A percentile compares a stretch with the other conserved stretches of the same genome.
Conservation (phyloP, 2,888 invertebrate genomes). For the Dusona sp. region DNA sequence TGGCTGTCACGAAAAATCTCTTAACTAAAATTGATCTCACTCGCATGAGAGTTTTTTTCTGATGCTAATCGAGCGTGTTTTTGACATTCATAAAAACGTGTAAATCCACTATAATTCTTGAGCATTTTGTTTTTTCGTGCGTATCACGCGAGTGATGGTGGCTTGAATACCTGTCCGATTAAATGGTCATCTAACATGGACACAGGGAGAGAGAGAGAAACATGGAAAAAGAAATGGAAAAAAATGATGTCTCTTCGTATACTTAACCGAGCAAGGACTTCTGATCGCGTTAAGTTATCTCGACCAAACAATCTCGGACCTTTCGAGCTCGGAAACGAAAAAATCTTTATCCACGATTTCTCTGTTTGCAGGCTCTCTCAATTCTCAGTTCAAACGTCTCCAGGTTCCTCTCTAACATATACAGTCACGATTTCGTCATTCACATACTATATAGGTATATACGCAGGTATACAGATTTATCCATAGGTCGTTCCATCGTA, state of each 20-base stretch:
- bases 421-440: conserved; percentile 33
- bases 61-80: not conserved
- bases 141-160: not conserved
- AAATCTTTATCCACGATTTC: conserved; percentile 37
- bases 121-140: not conserved
- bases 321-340: conserved; percentile 38
- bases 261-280: not conserved
- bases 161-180: conserved; percentile 21
- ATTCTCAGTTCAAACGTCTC: not conserved
- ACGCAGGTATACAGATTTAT: not conserved
- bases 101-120: not conserved
- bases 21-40: not conserved
- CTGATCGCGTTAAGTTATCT: conserved; percentile 48
- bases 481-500: not conserved
- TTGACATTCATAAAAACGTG: not conserved
- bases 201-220: not conserved
- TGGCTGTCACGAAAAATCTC: not conserved
- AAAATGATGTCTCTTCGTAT: not conserved
- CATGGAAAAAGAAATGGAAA: not conserved
- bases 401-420: conserved; percentile 16
- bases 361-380: conserved; percentile 18
- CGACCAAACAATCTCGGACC: conserved; percentile 2
- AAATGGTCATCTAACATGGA: conserved; percentile 6
- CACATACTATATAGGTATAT: not conserved
- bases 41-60: not conserved